Evolutionary conservation across 1,140 invertebrate genomes (phyloP), one percentile per base, ranked within the genome.

Genomic region (Tetramorium simillimum): DNA sequence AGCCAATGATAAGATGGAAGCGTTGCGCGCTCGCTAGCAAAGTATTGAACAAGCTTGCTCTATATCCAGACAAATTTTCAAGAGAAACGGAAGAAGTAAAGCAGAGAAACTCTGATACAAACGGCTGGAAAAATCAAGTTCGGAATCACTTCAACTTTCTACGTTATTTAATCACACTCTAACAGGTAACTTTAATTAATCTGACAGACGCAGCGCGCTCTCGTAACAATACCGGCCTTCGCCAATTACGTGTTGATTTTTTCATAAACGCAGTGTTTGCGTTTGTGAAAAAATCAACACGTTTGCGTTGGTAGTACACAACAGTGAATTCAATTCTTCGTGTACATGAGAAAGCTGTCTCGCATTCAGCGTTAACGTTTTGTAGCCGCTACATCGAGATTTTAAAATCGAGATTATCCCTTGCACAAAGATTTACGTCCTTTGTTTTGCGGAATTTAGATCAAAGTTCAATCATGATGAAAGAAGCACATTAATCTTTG

Each of bases 101-200:
- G 58, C 37, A 70, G 37, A 4, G 18, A 82, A 84, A 60, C 4
- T 18, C 10, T 51, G 24, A 21, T 69, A 33, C 9, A 24, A 46
- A 60, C n/a, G 4, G 1, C 2, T 24, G 24, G 5, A 56, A 21
- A 73, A 33, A 75, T 7, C 16, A 7, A 69, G 40, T 62, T 58
- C 7, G n/a, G 53, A 21, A 3, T 77, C 2, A 1, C 7, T 49
- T 46, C 0, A 56, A 43, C 12, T 80, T 56, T 80, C 43, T 6
- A 14, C 4, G n/a, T 6, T 21, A 18, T 33, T 69, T 28, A 14
- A 4, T n/a, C 28, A 62, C 63, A 10, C 3, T 78, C 40, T 49
- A 49, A 58, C 18, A 33, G 21, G 37, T 43, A 46, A 69, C 24
- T 82, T 46, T 82, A 82, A 82, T 72, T 67, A 58, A 82, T 46